A percentile compares a stretch with the other conserved stretches of the same genome.
These are phyloP conservation scores for Ranitomeya imitator DNA, from an alignment of 2,113 vertebrate genomes.

Conservation along the genomic window DNA sequence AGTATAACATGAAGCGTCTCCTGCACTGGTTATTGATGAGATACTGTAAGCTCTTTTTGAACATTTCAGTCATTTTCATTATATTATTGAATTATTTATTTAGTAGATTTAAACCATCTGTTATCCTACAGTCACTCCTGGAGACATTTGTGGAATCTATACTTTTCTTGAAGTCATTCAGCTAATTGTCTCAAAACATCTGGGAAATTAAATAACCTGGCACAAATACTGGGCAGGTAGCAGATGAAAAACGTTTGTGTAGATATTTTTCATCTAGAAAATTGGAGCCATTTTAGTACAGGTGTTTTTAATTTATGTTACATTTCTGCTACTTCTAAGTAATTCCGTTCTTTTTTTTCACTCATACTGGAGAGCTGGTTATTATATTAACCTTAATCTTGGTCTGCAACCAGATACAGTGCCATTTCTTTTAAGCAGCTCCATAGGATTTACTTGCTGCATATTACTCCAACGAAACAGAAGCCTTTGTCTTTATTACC, in stretches of 20 bases:
- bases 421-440: conserved; percentile 54
- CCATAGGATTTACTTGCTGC: conserved; percentile 50
- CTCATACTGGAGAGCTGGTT: conserved; percentile 51
- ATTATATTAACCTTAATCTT: conserved; percentile 56
- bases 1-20: conserved; percentile 1
- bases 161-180: conserved; percentile 54
- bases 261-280: conserved; percentile 56
- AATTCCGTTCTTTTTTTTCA: conserved; percentile 49
- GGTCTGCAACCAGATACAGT: conserved; percentile 56
- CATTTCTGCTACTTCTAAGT: conserved; percentile 58
- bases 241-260: conserved; percentile 58
- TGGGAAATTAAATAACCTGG: conserved; percentile 59
- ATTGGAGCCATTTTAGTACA: conserved; percentile 52
- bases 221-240: conserved; percentile 58
- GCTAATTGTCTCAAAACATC: conserved; percentile 58
- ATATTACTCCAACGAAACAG: conserved; percentile 44
- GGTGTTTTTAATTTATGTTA: conserved; percentile 55
- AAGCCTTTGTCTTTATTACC: conserved; percentile 45
- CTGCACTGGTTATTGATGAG: conserved; percentile 50
- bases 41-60: conserved; percentile 37
- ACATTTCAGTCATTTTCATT: conserved; percentile 52
- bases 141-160: conserved; percentile 57
- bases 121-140: conserved; percentile 44
- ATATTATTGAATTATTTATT: conserved; percentile 54
- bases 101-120: conserved; percentile 54